Percentiles rank a stretch among this genome's conserved stretches.
Evolutionary conservation across 2,113 vertebrate species (phyloP).

Genomic region (Zingel zingel): DNA sequence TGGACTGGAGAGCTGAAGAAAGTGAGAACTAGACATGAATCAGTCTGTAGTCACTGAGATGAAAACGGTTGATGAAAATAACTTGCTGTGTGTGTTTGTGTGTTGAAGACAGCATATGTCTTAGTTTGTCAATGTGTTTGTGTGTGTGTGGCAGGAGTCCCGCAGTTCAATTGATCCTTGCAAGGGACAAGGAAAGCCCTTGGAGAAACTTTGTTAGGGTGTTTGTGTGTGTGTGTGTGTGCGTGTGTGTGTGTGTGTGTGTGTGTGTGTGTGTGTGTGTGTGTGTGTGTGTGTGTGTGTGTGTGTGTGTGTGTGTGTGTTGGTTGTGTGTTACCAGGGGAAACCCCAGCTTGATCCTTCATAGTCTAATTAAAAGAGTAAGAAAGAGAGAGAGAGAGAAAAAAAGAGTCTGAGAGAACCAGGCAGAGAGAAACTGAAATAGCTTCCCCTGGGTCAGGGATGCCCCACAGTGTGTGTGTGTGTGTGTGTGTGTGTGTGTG

Average conservation of each 20-base stretch:
- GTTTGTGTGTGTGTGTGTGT: conserved; percentile 33
- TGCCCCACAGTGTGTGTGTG: conserved; percentile 32
- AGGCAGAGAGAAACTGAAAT: conserved; percentile 20
- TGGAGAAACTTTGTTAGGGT: conserved; percentile 33
- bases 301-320: conserved; percentile 40
- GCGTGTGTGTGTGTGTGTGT: conserved; percentile 37
- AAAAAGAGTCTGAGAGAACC: conserved; percentile 22
- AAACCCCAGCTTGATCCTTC: conserved; percentile 71
- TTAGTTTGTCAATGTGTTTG: conserved; percentile 14
- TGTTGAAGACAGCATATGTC: conserved; percentile 7
- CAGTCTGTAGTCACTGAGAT: conserved; percentile 1
- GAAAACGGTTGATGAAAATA: conserved; percentile 37
- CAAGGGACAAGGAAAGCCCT: conserved; percentile 70
- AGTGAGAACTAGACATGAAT: background rate
- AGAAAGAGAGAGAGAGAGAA: conserved; percentile 22
- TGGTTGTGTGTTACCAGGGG: conserved; percentile 76
- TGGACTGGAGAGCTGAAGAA: conserved; percentile 5
- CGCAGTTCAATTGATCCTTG: conserved; percentile 53
- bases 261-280: conserved; percentile 42
- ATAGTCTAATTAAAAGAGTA: conserved; percentile 59
- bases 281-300: conserved; percentile 31
- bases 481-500: conserved; percentile 15
- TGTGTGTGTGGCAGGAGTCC: conserved; percentile 58
- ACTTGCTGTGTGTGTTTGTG: conserved; percentile 1
- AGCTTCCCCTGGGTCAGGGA: conserved; percentile 46